phyloP scores from a whole-genome alignment of 2,888 invertebrate species.

The Melinaea marsaeus region DNA sequence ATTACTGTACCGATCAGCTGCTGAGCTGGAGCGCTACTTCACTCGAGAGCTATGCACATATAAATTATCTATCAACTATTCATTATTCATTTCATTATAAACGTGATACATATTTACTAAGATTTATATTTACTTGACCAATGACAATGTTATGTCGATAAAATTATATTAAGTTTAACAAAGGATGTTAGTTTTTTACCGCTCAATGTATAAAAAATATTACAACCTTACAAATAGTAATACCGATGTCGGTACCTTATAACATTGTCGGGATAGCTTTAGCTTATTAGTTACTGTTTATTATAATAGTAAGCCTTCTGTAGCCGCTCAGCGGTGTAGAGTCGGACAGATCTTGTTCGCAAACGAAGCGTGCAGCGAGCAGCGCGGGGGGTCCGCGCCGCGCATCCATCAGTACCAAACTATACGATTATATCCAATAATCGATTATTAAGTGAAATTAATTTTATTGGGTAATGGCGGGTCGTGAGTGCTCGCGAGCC shows the following conservation, averaged over 20 bases:
- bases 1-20: slow-evolving; percentile 61
- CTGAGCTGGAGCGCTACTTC: slow-evolving; percentile 58
- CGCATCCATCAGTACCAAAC: slow-evolving; percentile 67
- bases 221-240: not conserved
- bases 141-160: too few species aligned
- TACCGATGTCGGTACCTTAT: not conserved
- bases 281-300: slow-evolving; percentile 27
- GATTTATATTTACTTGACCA: too few species aligned
- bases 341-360: slow-evolving; percentile 56
- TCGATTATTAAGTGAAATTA: slow-evolving; percentile 70
- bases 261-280: slow-evolving; percentile 9
- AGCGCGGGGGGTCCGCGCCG: slow-evolving; percentile 62
- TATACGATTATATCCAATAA: slow-evolving; percentile 59
- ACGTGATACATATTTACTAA: slow-evolving; percentile 45
- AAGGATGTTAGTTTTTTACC: too few species aligned
- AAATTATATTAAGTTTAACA: too few species aligned
- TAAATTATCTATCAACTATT: slow-evolving; percentile 54
- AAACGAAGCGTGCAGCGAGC: slow-evolving; percentile 40
- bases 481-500: slow-evolving; percentile 67
- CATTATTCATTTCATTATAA: slow-evolving; percentile 55
- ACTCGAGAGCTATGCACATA: slow-evolving; percentile 51
- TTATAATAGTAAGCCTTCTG: slow-evolving; percentile 23
- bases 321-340: slow-evolving; percentile 32
- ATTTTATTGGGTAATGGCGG: slow-evolving; percentile 72
- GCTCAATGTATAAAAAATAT: not conserved